phyloP scores from a whole-genome alignment of 2,888 invertebrate species.

The Orchesella flavescens region DNA sequence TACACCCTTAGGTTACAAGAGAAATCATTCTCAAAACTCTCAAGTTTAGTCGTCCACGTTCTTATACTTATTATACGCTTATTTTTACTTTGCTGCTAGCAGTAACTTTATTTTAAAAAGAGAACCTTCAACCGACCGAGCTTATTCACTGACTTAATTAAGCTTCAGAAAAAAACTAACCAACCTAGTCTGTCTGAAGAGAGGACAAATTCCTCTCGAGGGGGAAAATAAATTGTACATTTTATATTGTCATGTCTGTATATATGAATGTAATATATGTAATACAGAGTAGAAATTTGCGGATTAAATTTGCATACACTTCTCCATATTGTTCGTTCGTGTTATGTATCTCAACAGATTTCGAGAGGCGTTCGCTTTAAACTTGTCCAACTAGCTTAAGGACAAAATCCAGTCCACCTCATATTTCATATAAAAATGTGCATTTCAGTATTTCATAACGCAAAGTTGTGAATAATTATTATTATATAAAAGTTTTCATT shows the following conservation, averaged over 20 bases:
- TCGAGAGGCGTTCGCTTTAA: no score
- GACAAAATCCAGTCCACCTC: no score
- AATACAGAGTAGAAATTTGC: no score
- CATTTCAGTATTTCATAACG: no score
- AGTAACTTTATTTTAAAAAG: conserved; percentile 3
- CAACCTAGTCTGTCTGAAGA: background rate
- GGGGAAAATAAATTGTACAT: background rate
- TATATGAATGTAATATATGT: background rate
- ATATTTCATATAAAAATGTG: no score
- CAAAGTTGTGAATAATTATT: no score
- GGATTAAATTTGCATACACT: background rate
- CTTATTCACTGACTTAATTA: conserved; percentile 16
- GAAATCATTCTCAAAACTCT: conserved; percentile 11
- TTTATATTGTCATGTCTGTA: background rate
- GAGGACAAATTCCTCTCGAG: background rate
- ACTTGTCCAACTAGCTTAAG: no score
- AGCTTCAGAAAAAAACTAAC: background rate
- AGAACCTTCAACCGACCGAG: conserved; percentile 2
- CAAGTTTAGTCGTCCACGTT: background rate
- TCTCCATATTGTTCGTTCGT: background rate
- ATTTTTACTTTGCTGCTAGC: background rate
- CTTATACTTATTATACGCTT: background rate
- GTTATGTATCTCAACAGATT: no score
- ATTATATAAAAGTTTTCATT: no score
- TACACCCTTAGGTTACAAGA: conserved; percentile 5